Base-by-base conservation (phyloP, 2,797 vertebrate species). In the Apogon hyalosoma region DNA sequence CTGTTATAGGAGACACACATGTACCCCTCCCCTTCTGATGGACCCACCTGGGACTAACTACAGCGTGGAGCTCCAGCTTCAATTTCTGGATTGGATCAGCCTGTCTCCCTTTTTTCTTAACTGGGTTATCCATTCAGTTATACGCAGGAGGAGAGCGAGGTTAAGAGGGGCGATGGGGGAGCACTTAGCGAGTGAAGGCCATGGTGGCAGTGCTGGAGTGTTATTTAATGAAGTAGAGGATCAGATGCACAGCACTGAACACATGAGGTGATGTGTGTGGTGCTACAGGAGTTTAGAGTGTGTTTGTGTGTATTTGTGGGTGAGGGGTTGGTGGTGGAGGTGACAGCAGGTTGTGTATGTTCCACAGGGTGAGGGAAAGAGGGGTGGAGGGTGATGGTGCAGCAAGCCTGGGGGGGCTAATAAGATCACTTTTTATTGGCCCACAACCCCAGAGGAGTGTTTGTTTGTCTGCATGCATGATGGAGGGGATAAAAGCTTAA, bases 401-500 rank as follows among this genome's bases (percentile, higher is more conserved):
- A 63, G 59, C 51, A 70, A 82, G 82, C 69, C 57, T 54, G 43
- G 79, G 68, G 88, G 75, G 73, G 81, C 70, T 87, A 90, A 89
- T 91, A 90, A 91, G 88, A 92, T 86, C 74, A 63, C 79, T 85
- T 86, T 91, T 91, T 91, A 91, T 91, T 89, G 88, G 85, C 73
- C 73, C 80, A 80, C 77, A 82, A 81, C 80, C 87, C 87, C 87
- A 86, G 85, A 88, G 90, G 85, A 84, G 82, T 88, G 87, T 90
- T 92, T 90, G 91, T 90, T 91, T 92, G 90, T 92, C 80, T 90
- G 85, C 79, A 75, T 90, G 88, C 80, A 79, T 88, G 87, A 91
- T 92, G 82, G 83, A 87, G 71, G 75, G 83, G 82, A 90, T 87
- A 85, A 83, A 90, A 87, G 84, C 79, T 81, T 80, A 83, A 90